phyloP scores from a whole-genome alignment of 2,113 vertebrate genomes.

The Delphinapterus leucas region DNA sequence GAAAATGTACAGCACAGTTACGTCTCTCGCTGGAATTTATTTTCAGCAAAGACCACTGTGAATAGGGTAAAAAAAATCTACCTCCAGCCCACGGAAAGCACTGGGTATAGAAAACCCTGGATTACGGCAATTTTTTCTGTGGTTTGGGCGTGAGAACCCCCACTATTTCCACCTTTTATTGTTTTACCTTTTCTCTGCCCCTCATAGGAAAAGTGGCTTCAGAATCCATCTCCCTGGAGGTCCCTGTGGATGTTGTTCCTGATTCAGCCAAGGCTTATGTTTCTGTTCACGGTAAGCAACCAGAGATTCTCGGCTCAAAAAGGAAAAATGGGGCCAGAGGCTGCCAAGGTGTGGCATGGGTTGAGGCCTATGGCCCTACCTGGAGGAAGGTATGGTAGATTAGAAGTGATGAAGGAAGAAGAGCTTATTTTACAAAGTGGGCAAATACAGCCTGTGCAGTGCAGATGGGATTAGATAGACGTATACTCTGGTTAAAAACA shows the following conservation, averaged over 20 bases:
- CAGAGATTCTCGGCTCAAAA: not conserved
- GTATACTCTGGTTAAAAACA: not conserved
- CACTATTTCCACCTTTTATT: not conserved
- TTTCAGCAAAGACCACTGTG: not conserved
- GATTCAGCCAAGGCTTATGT: constrained; percentile 74
- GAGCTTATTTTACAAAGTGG: not conserved
- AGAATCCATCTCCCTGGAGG: constrained; percentile 74
- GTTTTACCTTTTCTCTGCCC: not conserved
- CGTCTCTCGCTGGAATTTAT: not conserved
- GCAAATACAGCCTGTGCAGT: too few species aligned
- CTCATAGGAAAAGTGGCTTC: constrained; percentile 64
- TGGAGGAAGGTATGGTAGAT: not conserved
- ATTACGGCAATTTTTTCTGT: not conserved
- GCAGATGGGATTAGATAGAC: not conserved
- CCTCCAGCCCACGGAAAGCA: not conserved
- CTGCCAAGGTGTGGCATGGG: not conserved
- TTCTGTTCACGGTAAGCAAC: constrained; percentile 71
- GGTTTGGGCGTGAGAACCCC: not conserved
- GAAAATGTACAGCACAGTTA: not conserved
- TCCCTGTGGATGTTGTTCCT: constrained; percentile 72
- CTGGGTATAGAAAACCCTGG: not conserved
- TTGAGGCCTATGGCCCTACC: too few species aligned
- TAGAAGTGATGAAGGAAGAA: not conserved
- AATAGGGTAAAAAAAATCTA: not conserved
- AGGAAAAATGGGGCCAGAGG: not conserved